Conservation (phyloP, 2,797 vertebrate genomes). For the Mus caroli region DNA sequence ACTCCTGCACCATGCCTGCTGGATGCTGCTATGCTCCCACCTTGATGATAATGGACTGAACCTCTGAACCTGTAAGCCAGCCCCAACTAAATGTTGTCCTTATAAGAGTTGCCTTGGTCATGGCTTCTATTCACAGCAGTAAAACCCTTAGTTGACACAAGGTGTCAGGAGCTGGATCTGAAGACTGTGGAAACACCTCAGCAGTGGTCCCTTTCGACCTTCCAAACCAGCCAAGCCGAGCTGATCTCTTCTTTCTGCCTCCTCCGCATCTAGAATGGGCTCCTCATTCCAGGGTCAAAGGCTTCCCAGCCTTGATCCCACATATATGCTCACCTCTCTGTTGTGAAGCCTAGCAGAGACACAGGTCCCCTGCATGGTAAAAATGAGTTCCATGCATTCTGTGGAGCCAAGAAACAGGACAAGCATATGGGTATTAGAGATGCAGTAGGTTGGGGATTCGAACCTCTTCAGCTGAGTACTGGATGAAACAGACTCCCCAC, state of each 20-base stretch:
- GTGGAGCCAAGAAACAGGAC: neutral
- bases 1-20: neutral
- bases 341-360: neutral
- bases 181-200: neutral
- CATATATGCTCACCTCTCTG: neutral
- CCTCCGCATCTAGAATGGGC: neutral
- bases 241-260: neutral
- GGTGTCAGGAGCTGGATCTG: neutral
- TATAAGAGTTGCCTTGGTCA: neutral
- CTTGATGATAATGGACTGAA: neutral
- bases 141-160: neutral
- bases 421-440: neutral
- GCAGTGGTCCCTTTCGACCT: neutral
- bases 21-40: neutral
- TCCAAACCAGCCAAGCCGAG: neutral
- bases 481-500: neutral
- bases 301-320: neutral
- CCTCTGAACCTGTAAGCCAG: neutral
- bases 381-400: neutral
- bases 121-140: neutral
- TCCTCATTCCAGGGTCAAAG: neutral
- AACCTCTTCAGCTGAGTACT: neutral
- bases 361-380: neutral
- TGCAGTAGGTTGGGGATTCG: neutral
- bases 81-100: neutral